A percentile compares a stretch with the other conserved stretches of the same genome.
Conservation (phyloP, 2,797 vertebrate genomes). For the Botia almorhae region DNA sequence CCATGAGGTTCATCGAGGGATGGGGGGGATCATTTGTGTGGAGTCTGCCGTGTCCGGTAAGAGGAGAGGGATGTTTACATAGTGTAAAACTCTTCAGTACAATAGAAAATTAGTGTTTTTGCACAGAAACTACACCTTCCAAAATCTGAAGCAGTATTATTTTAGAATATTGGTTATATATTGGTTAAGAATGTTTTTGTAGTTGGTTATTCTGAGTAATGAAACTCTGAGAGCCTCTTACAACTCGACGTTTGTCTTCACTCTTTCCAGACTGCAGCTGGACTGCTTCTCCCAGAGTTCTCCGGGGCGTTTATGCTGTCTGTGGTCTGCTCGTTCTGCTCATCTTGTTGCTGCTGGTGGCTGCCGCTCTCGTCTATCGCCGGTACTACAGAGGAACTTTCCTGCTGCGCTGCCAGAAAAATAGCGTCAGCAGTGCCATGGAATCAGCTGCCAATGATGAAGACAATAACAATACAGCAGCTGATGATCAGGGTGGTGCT, state of each 20-base stretch:
- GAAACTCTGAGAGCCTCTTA: background rate
- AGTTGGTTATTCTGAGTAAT: too few species aligned
- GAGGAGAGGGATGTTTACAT: background rate
- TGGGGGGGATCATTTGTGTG: constrained; percentile 67
- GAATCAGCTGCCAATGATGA: constrained; percentile 5
- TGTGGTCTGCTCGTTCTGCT: constrained; percentile 77
- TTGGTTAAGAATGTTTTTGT: too few species aligned
- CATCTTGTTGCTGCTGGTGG: constrained; percentile 66
- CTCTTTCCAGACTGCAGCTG: constrained; percentile 34
- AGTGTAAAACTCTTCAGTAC: background rate
- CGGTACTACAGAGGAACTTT: constrained; percentile 70
- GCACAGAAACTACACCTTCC: too few species aligned
- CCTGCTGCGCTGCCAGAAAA: constrained; percentile 64
- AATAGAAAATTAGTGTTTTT: background rate
- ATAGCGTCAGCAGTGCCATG: background rate
- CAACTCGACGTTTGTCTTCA: background rate
- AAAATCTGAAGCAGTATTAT: too few species aligned
- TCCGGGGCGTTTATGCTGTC: constrained; percentile 70
- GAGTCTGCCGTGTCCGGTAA: constrained; percentile 62
- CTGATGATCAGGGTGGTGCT: background rate
- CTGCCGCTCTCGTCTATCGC: constrained; percentile 64
- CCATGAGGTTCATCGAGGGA: constrained; percentile 63
- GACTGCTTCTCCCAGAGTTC: constrained; percentile 46
- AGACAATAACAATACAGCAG: constrained; percentile 40
- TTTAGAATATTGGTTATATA: too few species aligned